These are phyloP conservation scores for Coremacera marginata DNA, from an alignment of 2,888 invertebrate species.

Conservation along the genomic window DNA sequence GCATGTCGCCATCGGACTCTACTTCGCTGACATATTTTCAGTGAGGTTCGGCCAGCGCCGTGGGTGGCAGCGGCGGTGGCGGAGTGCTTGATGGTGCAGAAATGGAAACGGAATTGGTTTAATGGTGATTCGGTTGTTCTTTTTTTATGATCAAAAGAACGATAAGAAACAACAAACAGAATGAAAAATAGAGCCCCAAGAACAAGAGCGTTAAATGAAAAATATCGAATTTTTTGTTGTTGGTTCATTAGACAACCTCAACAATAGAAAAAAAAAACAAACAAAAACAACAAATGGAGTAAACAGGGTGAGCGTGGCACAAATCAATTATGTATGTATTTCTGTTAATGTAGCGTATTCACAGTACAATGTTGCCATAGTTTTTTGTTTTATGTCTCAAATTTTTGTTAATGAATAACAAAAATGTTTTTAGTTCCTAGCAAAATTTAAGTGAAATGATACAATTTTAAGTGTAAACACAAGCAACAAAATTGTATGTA, in stretches of 20 bases:
- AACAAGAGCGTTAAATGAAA: background rate
- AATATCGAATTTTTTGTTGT: slow-evolving; percentile 3
- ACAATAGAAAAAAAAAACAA: background rate
- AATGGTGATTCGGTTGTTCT: slow-evolving; percentile 48
- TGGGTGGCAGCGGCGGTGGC: slow-evolving; percentile 56
- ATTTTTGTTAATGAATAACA: background rate
- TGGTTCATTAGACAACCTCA: slow-evolving; percentile 10
- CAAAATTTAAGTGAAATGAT: slow-evolving; percentile 17
- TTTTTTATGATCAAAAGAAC: background rate
- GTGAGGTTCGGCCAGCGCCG: slow-evolving; percentile 65
- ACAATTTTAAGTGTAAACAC: background rate
- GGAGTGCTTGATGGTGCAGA: slow-evolving; percentile 49
- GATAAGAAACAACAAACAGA: too few relatives aligned
- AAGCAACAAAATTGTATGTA: slow-evolving; percentile 6
- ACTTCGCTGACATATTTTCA: slow-evolving; percentile 62
- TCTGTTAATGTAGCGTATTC: slow-evolving; percentile 23
- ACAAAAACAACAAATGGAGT: slow-evolving; percentile 40
- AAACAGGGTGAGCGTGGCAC: slow-evolving; percentile 51
- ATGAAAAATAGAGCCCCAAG: too few relatives aligned
- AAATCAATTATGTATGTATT: slow-evolving; percentile 42
- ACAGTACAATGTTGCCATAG: slow-evolving; percentile 27
- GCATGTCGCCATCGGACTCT: slow-evolving; percentile 53
- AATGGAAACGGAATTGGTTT: slow-evolving; percentile 65
- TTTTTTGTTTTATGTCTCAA: background rate
- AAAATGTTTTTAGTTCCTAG: slow-evolving; percentile 30